Percentiles rank a stretch among this genome's conserved stretches.
Evolutionary conservation across 2,888 invertebrate genomes (phyloP).

Genomic region (Lutraria lutraria): DNA sequence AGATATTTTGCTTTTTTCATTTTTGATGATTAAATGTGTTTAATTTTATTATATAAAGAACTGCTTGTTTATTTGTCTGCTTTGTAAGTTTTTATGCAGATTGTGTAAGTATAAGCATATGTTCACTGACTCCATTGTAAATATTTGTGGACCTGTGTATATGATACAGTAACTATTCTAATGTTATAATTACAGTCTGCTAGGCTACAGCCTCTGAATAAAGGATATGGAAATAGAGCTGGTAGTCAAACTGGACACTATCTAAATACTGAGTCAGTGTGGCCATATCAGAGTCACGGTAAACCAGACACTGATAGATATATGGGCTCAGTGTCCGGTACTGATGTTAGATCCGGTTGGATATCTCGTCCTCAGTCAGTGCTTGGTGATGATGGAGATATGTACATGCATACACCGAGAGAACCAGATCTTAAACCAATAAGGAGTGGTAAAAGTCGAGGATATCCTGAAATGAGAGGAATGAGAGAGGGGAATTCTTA

Average conservation of each 20-base stretch:
- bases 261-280: conserved; percentile 68
- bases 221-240: conserved; percentile 63
- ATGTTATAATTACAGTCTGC: conserved; percentile 64
- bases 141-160: too few relatives aligned
- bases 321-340: conserved; percentile 62
- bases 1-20: neutral
- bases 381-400: conserved; percentile 69
- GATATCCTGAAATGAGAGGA: conserved; percentile 62
- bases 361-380: conserved; percentile 75
- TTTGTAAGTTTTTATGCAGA: too few relatives aligned
- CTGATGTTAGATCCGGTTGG: conserved; percentile 72
- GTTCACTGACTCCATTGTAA: too few relatives aligned
- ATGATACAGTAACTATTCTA: too few relatives aligned
- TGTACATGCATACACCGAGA: conserved; percentile 69
- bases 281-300: conserved; percentile 69
- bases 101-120: too few relatives aligned
- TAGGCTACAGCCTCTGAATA: conserved; percentile 75
- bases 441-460: conserved; percentile 69
- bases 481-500: conserved; percentile 50
- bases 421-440: conserved; percentile 73
- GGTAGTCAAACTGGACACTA: conserved; percentile 65
- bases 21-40: too few relatives aligned
- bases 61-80: too few relatives aligned
- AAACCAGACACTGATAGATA: conserved; percentile 70
- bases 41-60: too few relatives aligned